phyloP scores from a whole-genome alignment of 2,888 invertebrate genomes.

The Frankliniella fusca region DNA sequence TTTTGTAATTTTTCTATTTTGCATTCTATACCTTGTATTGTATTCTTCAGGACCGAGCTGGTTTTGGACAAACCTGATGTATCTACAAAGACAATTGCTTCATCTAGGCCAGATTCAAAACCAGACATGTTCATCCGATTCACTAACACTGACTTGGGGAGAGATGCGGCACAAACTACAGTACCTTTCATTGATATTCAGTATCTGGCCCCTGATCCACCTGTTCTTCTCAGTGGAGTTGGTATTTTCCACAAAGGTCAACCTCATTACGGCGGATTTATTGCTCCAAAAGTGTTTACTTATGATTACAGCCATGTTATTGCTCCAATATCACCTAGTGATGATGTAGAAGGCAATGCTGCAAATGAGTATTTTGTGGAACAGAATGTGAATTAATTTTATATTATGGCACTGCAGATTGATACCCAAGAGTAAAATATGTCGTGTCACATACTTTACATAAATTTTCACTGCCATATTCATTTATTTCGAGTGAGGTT shows the following conservation, averaged over 20 bases:
- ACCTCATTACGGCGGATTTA: constrained; percentile 67
- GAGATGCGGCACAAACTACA: constrained; percentile 76
- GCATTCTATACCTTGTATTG: constrained; percentile 31
- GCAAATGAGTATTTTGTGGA: constrained; percentile 1
- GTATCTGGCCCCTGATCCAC: constrained; percentile 61
- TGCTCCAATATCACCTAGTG: constrained; percentile 11
- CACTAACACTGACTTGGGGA: constrained; percentile 63
- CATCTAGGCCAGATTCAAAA: constrained; percentile 39
- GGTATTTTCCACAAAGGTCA: constrained; percentile 74
- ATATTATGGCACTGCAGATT: not conserved
- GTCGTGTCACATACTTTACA: not conserved
- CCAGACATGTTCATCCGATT: constrained; percentile 68
- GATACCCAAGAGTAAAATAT: not conserved
- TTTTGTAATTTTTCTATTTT: not conserved
- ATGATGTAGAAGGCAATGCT: not conserved
- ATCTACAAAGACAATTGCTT: constrained; percentile 53
- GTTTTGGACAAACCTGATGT: constrained; percentile 60
- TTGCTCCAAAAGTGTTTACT: constrained; percentile 70
- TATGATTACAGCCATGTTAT: constrained; percentile 67
- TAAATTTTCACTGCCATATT: not conserved
- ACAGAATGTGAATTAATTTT: not conserved
- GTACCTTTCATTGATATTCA: constrained; percentile 79
- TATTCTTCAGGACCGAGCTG: constrained; percentile 53
- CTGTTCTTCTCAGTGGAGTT: constrained; percentile 67
- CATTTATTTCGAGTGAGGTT: not conserved